Base-by-base conservation (phyloP, 53 echinoderm and acorn worm species). In the Paelopatides confundens region DNA sequence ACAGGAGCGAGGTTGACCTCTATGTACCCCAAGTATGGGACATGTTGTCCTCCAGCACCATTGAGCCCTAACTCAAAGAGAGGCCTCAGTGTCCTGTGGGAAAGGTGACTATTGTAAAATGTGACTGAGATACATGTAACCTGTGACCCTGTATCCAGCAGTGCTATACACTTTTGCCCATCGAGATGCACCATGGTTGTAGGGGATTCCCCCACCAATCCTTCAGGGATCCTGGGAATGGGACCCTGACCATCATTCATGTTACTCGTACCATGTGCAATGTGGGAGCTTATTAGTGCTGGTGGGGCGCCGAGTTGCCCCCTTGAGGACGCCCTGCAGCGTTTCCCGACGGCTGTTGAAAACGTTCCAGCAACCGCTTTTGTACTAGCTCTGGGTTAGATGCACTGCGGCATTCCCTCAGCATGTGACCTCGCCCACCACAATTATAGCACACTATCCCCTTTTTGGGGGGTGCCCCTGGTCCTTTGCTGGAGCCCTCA, bases 141-240 rank as follows among this genome's bases (percentile, higher is more conserved):
- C 36, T 92, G 92, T 11, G 93, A 93, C n/a, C 93, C 93, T 43
- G 93, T 93, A 30, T 90, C 93, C 34, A 90, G 9, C 33, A 93
- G 83, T 36, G 71, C 70, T 43, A 33, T 35, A 32, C 83, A 82
- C 9, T 24, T 0, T 15, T 46, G 32, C 1, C 93, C 90, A 54
- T 89, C 85, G 13, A 92, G 69, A 35, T 18, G 4, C 31, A 77
- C 89, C 31, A 33, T 69, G 28, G 81, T 31, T 3, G 81, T 81
- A 15, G 82, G 43, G 21, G 86, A 67, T 24, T 89, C 52, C 17
- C 82, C 93, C 35, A 93, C 81, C 31, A 93, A 47, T 14, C 67
- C 66, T 3, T 54, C 4, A 35, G 92, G 89, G 24, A 77, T 37
- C 6, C 50, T 26, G 2, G 13, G 3, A 29, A 28, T 5, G 66